These are phyloP conservation scores for Lucilia cuprina DNA, from an alignment of 1,140 invertebrate species.

Conservation along the genomic window DNA sequence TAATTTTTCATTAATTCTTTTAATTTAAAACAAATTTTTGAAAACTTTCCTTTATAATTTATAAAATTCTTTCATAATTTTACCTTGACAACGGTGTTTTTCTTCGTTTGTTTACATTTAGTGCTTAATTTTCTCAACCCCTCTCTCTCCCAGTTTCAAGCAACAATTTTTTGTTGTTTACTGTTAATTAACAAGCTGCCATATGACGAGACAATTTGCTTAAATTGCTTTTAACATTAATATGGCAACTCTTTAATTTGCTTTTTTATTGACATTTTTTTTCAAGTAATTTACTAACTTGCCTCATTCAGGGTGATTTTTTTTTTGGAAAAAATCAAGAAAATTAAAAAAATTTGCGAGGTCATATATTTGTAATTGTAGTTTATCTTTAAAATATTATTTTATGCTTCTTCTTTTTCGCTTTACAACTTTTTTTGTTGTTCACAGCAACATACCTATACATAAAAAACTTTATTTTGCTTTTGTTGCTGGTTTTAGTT, in stretches of 20 bases:
- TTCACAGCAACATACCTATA: not conserved
- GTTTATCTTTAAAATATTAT: not conserved
- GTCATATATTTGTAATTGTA: conserved; percentile 4
- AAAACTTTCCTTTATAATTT: no score
- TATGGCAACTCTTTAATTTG: no score
- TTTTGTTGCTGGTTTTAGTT: conserved; percentile 14
- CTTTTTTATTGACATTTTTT: no score
- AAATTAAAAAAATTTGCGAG: not conserved
- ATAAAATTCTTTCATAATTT: no score
- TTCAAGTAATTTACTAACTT: not conserved
- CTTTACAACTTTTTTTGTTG: not conserved
- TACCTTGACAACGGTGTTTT: no score
- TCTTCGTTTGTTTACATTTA: no score
- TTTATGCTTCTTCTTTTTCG: not conserved
- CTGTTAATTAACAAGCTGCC: not conserved
- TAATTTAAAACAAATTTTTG: no score
- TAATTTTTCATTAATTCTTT: no score
- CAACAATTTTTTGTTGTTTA: not conserved
- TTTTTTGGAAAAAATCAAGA: not conserved
- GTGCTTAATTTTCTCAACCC: not conserved
- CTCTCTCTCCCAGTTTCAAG: not conserved
- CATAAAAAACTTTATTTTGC: not conserved
- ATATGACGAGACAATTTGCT: not conserved
- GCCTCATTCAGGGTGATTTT: not conserved
- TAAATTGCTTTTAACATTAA: no score